These are phyloP conservation scores for Cheiracanthium punctorium DNA, from an alignment of 2,888 invertebrate species.

Conservation along the genomic window DNA sequence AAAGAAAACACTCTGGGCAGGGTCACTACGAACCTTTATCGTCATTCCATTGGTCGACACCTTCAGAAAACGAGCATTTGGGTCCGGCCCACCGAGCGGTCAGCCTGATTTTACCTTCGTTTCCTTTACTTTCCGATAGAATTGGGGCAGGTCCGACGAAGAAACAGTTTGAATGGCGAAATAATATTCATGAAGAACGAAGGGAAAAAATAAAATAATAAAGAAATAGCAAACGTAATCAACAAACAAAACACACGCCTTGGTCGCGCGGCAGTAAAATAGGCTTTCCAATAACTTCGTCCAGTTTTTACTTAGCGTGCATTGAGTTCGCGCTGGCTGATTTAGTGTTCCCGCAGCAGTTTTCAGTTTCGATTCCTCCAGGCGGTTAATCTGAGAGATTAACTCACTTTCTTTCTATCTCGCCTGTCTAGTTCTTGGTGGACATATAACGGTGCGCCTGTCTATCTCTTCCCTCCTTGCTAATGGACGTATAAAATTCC, in stretches of 20 bases:
- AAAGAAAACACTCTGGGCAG: conserved; percentile 5
- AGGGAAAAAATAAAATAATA: too few species aligned
- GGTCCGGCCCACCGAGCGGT: background rate
- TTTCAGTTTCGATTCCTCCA: background rate
- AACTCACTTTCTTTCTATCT: background rate
- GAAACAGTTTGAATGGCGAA: conserved; percentile 6
- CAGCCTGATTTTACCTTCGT: background rate
- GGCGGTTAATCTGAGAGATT: conserved; percentile 5
- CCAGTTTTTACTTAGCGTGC: background rate
- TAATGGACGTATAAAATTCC: background rate
- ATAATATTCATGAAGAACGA: background rate
- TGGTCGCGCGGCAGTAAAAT: background rate
- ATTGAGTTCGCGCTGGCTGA: background rate
- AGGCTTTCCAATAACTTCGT: conserved; percentile 4
- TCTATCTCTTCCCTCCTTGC: background rate
- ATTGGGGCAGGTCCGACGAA: conserved; percentile 10
- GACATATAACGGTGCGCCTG: background rate
- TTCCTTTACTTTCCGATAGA: conserved; percentile 9
- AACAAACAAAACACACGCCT: conserved; percentile 17
- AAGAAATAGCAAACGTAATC: background rate
- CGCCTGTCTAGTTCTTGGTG: background rate
- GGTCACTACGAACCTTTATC: background rate
- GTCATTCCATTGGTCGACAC: conserved; percentile 3
- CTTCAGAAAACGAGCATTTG: background rate
- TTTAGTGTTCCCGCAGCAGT: background rate